Evolutionary conservation across 2,113 vertebrate species (phyloP).

Genomic region (Strix aluco): DNA sequence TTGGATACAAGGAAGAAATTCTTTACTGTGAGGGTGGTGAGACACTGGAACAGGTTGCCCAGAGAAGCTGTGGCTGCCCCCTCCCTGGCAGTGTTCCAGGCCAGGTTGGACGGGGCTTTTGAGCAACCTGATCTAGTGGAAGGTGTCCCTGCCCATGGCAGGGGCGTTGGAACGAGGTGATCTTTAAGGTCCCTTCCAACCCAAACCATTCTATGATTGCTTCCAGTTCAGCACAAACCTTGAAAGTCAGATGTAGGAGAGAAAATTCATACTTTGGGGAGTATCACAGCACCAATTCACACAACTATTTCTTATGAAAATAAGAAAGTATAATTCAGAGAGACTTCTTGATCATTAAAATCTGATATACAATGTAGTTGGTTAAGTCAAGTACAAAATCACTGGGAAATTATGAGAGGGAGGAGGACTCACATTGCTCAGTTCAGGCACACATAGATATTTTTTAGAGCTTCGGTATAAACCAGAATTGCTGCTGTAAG

Average conservation of each 20-base stretch:
- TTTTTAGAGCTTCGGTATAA: not conserved
- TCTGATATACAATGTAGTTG: not conserved
- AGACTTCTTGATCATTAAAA: not conserved
- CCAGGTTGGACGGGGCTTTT: too few species aligned
- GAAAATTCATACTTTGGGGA: not conserved
- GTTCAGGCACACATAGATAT: not conserved
- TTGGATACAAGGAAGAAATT: too few species aligned
- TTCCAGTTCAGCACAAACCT: not conserved
- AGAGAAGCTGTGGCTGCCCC: too few species aligned
- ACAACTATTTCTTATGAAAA: not conserved
- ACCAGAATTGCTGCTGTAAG: not conserved
- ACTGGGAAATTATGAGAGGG: not conserved
- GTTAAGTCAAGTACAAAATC: not conserved
- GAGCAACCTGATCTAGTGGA: too few species aligned
- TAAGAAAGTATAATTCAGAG: not conserved
- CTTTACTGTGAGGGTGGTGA: too few species aligned
- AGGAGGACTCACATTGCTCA: not conserved
- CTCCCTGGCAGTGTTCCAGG: too few species aligned
- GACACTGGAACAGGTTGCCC: too few species aligned
- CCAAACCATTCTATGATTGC: too few species aligned
- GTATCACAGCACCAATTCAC: not conserved
- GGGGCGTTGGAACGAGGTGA: too few species aligned
- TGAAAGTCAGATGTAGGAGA: not conserved
- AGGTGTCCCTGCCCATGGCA: too few species aligned
- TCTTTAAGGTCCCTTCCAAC: too few species aligned